These are phyloP conservation scores for Falco peregrinus DNA, from an alignment of 2,797 vertebrate species.

Conservation along the genomic window DNA sequence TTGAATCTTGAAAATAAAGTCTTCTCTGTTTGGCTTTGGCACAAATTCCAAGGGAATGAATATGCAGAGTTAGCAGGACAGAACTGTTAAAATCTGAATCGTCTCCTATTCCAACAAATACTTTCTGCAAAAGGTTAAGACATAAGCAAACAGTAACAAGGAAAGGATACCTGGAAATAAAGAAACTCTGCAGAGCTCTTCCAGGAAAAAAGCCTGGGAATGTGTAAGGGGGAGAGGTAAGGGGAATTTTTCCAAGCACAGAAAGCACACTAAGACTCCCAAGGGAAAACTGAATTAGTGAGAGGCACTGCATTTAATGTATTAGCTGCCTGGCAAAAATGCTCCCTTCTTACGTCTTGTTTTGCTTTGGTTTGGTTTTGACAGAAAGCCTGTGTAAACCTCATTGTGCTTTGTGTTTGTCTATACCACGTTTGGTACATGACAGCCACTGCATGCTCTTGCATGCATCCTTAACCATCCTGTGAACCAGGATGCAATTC, in stretches of 20 bases:
- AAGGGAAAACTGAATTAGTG: not conserved
- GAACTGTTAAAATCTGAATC: not conserved
- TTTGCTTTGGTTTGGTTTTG: not conserved
- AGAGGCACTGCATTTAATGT: not conserved
- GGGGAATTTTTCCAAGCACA: not conserved
- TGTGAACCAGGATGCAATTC: not conserved
- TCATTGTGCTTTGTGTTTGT: not conserved
- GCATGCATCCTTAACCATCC: not conserved
- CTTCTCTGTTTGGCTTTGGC: not conserved
- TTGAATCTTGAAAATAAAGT: not conserved
- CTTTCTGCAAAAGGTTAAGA: not conserved
- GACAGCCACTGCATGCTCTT: not conserved
- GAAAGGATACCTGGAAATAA: not conserved
- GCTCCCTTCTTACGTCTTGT: not conserved
- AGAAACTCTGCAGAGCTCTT: not conserved
- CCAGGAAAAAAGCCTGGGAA: not conserved
- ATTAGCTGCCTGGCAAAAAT: not conserved
- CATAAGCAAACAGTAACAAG: not conserved
- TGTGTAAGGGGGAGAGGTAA: fast-evolving
- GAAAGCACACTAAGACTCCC: not conserved
- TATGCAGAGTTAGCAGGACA: not conserved
- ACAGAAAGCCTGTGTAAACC: not conserved
- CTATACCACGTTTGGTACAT: fast-evolving
- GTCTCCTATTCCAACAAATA: not conserved
- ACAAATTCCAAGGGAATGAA: not conserved